phyloP scores from a whole-genome alignment of 1,140 invertebrate genomes.

The Plectrocnemia conspersa region DNA sequence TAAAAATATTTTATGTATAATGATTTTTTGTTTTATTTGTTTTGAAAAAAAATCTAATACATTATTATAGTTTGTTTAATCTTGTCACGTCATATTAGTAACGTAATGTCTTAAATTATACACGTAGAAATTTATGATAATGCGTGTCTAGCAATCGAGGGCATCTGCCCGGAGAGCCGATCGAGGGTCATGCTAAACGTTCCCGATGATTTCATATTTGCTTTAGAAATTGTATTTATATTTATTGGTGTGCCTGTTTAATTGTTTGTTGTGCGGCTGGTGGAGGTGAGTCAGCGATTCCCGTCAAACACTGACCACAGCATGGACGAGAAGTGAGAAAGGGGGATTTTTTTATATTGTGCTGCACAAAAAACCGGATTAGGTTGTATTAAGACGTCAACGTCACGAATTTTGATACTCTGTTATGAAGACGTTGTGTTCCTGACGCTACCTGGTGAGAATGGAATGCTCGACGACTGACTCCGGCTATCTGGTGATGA shows the following conservation, averaged over 20 bases:
- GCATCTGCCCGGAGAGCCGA: background rate
- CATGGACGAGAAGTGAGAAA: background rate
- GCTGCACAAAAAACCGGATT: slow-evolving; percentile 25
- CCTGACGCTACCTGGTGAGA: slow-evolving; percentile 23
- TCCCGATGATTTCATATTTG: slow-evolving; percentile 1
- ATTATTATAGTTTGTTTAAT: too few species aligned
- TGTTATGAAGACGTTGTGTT: slow-evolving; percentile 26
- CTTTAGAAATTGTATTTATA: slow-evolving; percentile 21
- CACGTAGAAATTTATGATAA: background rate
- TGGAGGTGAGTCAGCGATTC: slow-evolving; percentile 19
- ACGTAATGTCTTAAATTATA: background rate
- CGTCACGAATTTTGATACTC: slow-evolving; percentile 22
- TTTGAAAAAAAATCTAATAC: too few species aligned
- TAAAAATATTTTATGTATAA: too few species aligned
- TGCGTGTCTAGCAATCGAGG: background rate
- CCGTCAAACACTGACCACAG: slow-evolving; percentile 4
- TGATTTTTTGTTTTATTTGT: too few species aligned
- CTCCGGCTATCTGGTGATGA: slow-evolving; percentile 17
- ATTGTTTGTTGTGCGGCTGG: slow-evolving; percentile 14
- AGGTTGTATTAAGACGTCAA: slow-evolving; percentile 32
- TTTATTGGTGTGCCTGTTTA: slow-evolving; percentile 25
- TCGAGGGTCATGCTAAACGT: background rate
- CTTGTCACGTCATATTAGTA: too few species aligned
- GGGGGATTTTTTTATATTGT: slow-evolving; percentile 7
- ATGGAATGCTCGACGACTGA: slow-evolving; percentile 14